Conservation (phyloP, 2,113 vertebrate species). For the Lagenorhynchus albirostris region DNA sequence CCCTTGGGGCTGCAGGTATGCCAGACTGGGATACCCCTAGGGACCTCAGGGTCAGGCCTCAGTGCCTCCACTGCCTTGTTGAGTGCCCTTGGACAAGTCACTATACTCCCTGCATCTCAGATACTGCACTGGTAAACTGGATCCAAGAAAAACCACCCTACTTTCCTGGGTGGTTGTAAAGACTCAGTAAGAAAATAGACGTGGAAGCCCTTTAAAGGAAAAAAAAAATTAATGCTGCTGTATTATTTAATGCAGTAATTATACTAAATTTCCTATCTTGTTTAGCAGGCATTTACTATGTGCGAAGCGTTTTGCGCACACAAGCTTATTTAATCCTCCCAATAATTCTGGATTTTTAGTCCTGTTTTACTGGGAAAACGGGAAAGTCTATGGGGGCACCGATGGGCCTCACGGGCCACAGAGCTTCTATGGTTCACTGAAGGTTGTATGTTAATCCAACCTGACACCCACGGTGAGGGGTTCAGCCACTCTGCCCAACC, state of each 20-base stretch:
- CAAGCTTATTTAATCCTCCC: background rate
- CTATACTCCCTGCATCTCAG: background rate
- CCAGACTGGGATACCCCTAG: background rate
- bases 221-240: background rate
- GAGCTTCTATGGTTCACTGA: accelerated
- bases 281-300: background rate
- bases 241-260: background rate
- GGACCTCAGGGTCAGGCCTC: background rate
- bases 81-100: background rate
- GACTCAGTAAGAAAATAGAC: background rate
- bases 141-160: background rate
- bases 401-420: background rate
- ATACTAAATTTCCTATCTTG: background rate
- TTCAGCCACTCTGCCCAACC: background rate
- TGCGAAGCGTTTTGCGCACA: background rate
- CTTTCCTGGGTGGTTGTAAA: background rate
- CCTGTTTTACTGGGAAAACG: background rate
- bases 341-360: background rate
- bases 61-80: accelerated
- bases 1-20: background rate
- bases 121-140: background rate
- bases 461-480: no score
- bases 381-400: background rate
- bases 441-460: background rate
- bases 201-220: background rate